Conservation (phyloP, 2,888 invertebrate species). For the Liodrosophila aerea region DNA sequence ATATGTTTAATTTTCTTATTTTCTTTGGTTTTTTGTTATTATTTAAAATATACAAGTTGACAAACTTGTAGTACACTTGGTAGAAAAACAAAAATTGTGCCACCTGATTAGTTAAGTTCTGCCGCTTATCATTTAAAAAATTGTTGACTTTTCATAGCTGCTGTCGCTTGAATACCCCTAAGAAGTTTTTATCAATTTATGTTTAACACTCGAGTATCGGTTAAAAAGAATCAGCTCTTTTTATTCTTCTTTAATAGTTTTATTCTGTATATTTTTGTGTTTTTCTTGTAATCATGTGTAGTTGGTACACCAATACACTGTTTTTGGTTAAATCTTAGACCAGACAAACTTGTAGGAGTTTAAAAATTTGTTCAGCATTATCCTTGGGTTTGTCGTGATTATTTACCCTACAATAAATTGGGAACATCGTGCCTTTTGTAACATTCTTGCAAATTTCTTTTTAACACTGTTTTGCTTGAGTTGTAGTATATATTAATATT, state of each 20-base stretch:
- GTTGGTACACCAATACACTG: constrained; percentile 67
- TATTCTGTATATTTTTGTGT: constrained; percentile 11
- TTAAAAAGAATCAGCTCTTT: constrained; percentile 39
- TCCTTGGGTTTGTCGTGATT: constrained; percentile 56
- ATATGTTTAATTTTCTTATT: constrained; percentile 25
- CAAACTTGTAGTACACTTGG: constrained; percentile 72
- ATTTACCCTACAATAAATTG: constrained; percentile 55
- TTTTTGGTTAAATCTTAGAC: constrained; percentile 53
- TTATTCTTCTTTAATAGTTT: constrained; percentile 24
- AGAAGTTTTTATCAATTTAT: constrained; percentile 38
- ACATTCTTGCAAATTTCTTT: constrained; percentile 56
- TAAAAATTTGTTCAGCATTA: constrained; percentile 69
- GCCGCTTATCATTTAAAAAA: constrained; percentile 55
- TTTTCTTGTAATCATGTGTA: constrained; percentile 37
- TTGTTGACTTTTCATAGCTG: constrained; percentile 70
- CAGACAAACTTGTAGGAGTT: constrained; percentile 58
- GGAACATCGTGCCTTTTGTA: constrained; percentile 69
- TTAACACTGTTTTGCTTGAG: constrained; percentile 45
- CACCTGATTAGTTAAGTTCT: constrained; percentile 69
- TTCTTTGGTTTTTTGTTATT: constrained; percentile 15
- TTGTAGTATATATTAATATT: constrained; percentile 12
- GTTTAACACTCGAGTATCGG: constrained; percentile 50
- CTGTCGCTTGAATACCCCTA: constrained; percentile 70
- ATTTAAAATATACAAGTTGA: constrained; percentile 61
- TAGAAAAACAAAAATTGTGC: constrained; percentile 76